Evolutionary conservation across 2,888 invertebrate genomes (phyloP).

Genomic region (Limnephilus rhombicus): DNA sequence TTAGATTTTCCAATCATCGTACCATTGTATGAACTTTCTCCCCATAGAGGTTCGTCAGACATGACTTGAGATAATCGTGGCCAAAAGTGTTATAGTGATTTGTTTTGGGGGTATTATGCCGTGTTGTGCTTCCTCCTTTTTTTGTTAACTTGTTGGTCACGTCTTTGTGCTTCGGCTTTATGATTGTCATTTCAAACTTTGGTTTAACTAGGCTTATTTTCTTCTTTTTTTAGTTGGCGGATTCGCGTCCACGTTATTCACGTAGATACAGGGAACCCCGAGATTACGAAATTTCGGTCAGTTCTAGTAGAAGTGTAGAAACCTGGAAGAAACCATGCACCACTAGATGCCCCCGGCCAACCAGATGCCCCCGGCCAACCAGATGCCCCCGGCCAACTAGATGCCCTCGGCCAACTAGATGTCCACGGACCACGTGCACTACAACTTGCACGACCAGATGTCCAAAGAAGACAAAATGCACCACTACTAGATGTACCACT

Average conservation of each 20-base stretch:
- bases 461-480: background rate
- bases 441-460: background rate
- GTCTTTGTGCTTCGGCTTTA: background rate
- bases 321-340: background rate
- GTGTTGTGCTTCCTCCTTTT: no score
- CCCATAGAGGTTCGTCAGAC: no score
- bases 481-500: background rate
- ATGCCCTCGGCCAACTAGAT: background rate
- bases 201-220: no score
- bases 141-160: background rate
- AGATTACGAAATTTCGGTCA: background rate
- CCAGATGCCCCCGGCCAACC: background rate
- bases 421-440: background rate
- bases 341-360: background rate
- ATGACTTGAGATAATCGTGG: no score
- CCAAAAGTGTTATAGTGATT: no score
- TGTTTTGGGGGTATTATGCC: no score
- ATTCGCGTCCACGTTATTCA: background rate
- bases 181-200: background rate
- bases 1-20: no score
- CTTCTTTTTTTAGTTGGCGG: background rate
- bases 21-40: no score
- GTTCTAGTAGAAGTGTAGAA: background rate
- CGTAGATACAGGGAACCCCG: background rate
- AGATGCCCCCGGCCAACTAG: background rate